Conservation (phyloP, 2,797 vertebrate genomes). For the Eulemur rubriventer region DNA sequence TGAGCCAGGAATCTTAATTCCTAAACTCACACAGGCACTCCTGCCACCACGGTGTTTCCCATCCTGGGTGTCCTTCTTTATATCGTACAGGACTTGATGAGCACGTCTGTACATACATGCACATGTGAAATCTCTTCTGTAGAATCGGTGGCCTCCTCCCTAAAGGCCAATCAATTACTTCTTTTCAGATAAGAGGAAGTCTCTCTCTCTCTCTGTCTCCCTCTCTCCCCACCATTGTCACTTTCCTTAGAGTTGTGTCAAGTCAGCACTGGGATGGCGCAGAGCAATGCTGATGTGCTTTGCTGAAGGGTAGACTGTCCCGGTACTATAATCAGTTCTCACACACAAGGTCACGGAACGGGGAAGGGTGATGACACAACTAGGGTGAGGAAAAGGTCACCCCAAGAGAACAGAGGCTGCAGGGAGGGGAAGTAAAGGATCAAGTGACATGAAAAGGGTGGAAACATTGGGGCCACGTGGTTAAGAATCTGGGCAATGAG, state of each 20-base stretch:
- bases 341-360: fast-evolving
- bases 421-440: neutral
- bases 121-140: neutral
- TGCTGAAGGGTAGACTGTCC: neutral
- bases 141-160: neutral
- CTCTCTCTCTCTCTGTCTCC: neutral
- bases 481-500: neutral
- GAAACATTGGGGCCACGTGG: neutral
- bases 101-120: fast-evolving
- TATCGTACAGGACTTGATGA: neutral
- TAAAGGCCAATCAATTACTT: neutral
- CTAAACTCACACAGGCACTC: neutral
- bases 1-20: neutral
- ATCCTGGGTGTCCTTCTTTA: neutral
- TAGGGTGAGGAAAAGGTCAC: neutral
- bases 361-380: neutral
- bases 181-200: neutral
- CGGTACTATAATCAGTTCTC: neutral
- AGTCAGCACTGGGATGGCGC: neutral
- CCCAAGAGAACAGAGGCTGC: neutral
- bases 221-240: neutral
- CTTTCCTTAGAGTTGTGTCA: neutral
- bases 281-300: neutral
- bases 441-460: neutral
- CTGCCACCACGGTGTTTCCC: neutral